Evolutionary conservation across 2,113 vertebrate species (phyloP).

Genomic region (Chelonoidis abingdonii): DNA sequence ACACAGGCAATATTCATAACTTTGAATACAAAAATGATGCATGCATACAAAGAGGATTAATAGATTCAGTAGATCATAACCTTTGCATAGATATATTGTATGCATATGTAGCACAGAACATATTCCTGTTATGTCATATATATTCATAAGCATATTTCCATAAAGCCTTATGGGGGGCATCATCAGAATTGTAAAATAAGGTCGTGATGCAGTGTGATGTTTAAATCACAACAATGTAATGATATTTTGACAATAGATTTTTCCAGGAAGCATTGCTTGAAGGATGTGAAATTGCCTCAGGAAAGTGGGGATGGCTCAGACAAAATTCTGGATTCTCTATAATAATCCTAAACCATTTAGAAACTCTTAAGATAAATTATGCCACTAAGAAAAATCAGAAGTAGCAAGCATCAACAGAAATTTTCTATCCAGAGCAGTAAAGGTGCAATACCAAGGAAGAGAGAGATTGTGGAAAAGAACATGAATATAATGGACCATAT

Average conservation of each 20-base stretch:
- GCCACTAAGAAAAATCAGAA: background rate
- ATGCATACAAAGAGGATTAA: no score
- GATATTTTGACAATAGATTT: background rate
- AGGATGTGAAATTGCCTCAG: background rate
- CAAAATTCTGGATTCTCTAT: background rate
- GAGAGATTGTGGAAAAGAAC: background rate
- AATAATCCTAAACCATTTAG: rapidly evolving
- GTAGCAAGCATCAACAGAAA: rapidly evolving
- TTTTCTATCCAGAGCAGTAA: rapidly evolving
- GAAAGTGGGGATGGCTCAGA: rapidly evolving
- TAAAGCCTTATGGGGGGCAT: no score
- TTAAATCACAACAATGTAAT: background rate
- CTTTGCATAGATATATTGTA: no score
- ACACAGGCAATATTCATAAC: no score
- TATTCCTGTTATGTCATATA: no score
- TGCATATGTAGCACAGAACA: no score
- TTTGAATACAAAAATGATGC: no score
- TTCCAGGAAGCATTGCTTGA: background rate
- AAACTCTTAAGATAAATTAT: rapidly evolving
- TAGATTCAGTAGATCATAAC: no score
- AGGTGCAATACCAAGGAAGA: background rate
- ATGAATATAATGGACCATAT: background rate
- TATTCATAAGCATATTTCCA: no score
- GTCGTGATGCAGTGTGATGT: rapidly evolving
- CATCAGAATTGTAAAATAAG: background rate